A percentile compares a stretch with the other conserved stretches of the same genome.
Evolutionary conservation across 2,113 vertebrate genomes (phyloP).

Genomic region (Chrysemys picta): DNA sequence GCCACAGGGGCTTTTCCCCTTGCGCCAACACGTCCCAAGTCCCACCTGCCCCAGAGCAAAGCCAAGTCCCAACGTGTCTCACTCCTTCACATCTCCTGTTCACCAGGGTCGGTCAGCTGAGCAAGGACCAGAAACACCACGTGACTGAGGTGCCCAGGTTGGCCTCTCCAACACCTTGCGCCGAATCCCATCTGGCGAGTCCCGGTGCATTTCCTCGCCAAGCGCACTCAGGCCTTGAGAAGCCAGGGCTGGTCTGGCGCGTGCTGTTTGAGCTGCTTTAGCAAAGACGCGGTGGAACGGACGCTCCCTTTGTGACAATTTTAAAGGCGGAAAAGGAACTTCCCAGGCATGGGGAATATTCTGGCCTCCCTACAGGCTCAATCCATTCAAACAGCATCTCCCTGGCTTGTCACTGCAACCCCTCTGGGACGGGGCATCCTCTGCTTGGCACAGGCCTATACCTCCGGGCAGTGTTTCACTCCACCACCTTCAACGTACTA

Average conservation of each 20-base stretch:
- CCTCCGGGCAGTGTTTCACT: neutral
- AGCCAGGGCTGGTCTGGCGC: neutral
- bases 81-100: accelerated
- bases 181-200: neutral
- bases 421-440: neutral
- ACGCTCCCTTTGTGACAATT: neutral
- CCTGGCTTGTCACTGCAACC: neutral
- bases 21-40: neutral
- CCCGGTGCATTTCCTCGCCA: neutral
- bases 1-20: neutral
- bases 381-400: neutral
- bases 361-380: neutral
- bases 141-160: neutral
- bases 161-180: neutral
- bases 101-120: neutral
- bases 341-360: neutral
- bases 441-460: too few species aligned
- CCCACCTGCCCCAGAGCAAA: neutral
- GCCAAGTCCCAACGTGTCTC: accelerated
- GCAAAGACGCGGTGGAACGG: neutral
- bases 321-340: neutral
- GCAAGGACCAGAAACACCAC: neutral
- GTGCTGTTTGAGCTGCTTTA: neutral
- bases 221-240: neutral
- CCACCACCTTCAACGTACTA: neutral